Base-by-base conservation (phyloP, 2,888 invertebrate species). In the Drosophila flavopinicola region DNA sequence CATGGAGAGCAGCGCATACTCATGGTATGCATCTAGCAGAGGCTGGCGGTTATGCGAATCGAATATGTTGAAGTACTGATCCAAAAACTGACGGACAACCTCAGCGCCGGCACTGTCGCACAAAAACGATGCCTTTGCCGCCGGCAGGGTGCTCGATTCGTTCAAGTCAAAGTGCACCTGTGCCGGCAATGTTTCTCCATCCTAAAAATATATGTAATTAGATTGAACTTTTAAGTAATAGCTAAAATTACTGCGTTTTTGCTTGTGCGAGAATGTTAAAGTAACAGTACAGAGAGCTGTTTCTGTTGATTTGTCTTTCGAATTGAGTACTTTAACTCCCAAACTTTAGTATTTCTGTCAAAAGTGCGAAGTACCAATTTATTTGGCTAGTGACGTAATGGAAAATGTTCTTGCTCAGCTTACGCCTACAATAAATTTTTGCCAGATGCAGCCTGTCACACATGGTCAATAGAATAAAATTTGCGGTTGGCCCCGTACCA, bases 21-120 rank as follows among this genome's bases (percentile, higher is more conserved):
- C 97, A 87, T 97, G 96, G 88, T 98, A 98, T 0, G 98, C 98
- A 76, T 96, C 95, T 3, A 96, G 88, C 59, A 98, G 89, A 0
- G 94, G 93, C 75, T 96, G 95, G 0, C 98, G 92, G 70, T 94
- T 94, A 1, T 94, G 94, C 9, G 95, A 94, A 91, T 98, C 98
- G 89, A 94, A 98, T 53, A 97, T 94, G 0, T 93, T 92, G 83
- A 95, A 97, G 91, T 96, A 97, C 89, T 97, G 96, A 59, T 97
- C 95, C 37, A 98, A 91, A 91, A 98, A 98, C 79, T 95, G 94
- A 1, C 95, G 93, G 2, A 97, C 78, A n/a, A 89, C 92, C 0
- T 85, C 87, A 15, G 84, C 74, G 17, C 86, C 47, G 54, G 85
- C 68, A 17, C 49, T 66, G 53, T 78, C 77, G 37, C 84, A 83